Conservation (phyloP, 2,113 vertebrate genomes). For the Dendropsophus ebraccatus region DNA sequence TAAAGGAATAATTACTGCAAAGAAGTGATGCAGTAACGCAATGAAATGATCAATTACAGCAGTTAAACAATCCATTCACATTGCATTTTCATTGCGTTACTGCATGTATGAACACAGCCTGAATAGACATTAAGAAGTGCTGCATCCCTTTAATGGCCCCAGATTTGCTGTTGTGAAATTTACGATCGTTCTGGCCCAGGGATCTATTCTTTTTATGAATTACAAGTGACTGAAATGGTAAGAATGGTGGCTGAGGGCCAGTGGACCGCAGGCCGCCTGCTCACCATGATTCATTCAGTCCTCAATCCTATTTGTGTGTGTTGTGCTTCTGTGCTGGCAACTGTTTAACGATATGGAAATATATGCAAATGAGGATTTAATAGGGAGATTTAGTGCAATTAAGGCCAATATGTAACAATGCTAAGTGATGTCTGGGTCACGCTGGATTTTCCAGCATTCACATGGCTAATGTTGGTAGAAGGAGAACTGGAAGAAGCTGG, state of each 20-base stretch:
- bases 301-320: not conserved
- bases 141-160: not conserved
- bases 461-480: not conserved
- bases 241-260: not conserved
- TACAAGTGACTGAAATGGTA: not conserved
- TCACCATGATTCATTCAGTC: slow-evolving; percentile 22
- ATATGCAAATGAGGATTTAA: slow-evolving; percentile 49
- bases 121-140: not conserved
- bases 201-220: not conserved
- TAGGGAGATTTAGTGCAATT: slow-evolving; percentile 50
- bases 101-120: too few relatives aligned
- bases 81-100: too few relatives aligned
- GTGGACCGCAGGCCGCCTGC: not conserved
- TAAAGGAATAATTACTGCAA: too few relatives aligned
- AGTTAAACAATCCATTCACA: too few relatives aligned
- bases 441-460: not conserved
- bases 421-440: slow-evolving; percentile 25
- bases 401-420: slow-evolving; percentile 27
- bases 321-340: not conserved
- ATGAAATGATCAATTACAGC: too few relatives aligned
- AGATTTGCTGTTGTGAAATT: not conserved
- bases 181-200: not conserved
- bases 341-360: slow-evolving; percentile 46
- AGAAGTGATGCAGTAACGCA: too few relatives aligned
- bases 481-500: not conserved